Evolutionary conservation across 2,888 invertebrate genomes (phyloP), one percentile per base, ranked within the genome.

Genomic region (Acanthosepion esculentum): DNA sequence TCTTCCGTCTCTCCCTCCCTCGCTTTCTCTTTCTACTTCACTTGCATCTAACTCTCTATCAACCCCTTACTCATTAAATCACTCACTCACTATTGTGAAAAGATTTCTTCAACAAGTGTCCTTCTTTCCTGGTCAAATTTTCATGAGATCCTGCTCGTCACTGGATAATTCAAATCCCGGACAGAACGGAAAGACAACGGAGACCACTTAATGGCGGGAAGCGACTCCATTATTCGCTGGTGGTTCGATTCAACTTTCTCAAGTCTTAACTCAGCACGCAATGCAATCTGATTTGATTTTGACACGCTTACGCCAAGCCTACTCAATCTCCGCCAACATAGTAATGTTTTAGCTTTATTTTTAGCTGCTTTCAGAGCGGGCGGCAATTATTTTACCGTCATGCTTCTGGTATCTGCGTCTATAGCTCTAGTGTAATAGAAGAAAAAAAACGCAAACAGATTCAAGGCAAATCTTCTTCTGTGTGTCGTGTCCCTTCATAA

Each of bases 61-160:
- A 78, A n/a, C 78, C 18, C 12, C 33, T 33, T n/a, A 4, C 78
- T 78, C 15, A 20, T 23, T 59, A 59, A 59, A 59, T 59, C 59
- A 59, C 78, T 78, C 33, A 78, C 78, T 78, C 78, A n/a, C 78
- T 78, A n/a, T n/a, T n/a, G n/a, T 78, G 78, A n/a, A 78, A 78
- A 12, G 33, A 23, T 41, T 15, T 78, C n/a, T 78, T 33, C 78
- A 78, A 33, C 78, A 15, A n/a, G 78, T 78, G 15, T 15, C 15
- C 78, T 18, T 10, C n/a, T 78, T 78, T n/a, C 78, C 8, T 78
- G 18, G 78, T 78, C 78, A 78, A 78, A n/a, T 78, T 78, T 78
- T n/a, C n/a, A 7, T 2, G n/a, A 78, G n/a, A n/a, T n/a, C n/a
- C n/a, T 33, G 78, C 78, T 2, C 78, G 12, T 78, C 78, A 78